Evolutionary conservation across 2,888 invertebrate genomes (phyloP), one percentile per base, ranked within the genome.

Genomic region (Tyria jacobaeae): DNA sequence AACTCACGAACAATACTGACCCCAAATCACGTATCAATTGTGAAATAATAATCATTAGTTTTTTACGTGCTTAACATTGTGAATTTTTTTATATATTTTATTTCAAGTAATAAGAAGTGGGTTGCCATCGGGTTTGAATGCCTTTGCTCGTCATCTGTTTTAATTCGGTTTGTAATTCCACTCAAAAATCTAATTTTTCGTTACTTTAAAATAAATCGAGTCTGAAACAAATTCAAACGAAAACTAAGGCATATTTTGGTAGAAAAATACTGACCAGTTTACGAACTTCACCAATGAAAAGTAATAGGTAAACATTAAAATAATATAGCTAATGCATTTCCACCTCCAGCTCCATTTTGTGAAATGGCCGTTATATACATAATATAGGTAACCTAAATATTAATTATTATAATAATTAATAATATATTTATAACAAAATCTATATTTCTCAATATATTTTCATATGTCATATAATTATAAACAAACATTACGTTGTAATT

Each of bases 1-100:
- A 60, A 53, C 57, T 57, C 54, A 62, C 39, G 54, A 62, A 70
- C 64, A 63, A 59, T 68, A 66, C 60, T 66, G 70, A 74, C 65
- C 66, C 49, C 55, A 60, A 70, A 70, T 64, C 78, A 72, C 69
- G 68, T 71, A 62, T 27, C 65, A 62, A 68, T 75, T 69, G 69
- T 68, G 69, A 74, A 68, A 70, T 62, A 47, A 57, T 57, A 41
- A 24, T 35, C 39, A 50, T 39, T 39, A 54, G 3, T 31, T 21
- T 56, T 56, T n/a, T n/a, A 21, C 21, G 39, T 51, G 39, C 14
- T n/a, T 57, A 27, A 37, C 17, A 27, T 25, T 24, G 15, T 35
- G 35, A 53, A 39, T 17, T 41, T 39, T 14, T 1, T 41, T 27
- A 54, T n/a, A 54, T 3, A n/a, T 12, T n/a, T 39, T 53, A 39